A percentile compares a stretch with the other conserved stretches of the same genome.
Conservation (phyloP, 2,797 vertebrate genomes). For the Poecilia gillii region DNA sequence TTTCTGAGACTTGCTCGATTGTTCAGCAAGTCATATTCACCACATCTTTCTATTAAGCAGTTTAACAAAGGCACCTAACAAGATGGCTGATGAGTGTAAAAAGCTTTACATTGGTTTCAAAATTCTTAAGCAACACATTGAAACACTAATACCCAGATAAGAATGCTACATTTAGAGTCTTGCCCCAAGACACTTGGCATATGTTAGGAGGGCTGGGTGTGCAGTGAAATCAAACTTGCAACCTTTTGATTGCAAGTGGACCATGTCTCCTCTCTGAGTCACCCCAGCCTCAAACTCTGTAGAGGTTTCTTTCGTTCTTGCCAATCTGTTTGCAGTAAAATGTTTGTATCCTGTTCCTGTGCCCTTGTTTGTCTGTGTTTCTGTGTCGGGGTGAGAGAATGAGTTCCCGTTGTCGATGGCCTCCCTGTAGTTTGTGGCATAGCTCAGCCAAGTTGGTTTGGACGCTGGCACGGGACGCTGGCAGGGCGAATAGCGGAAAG, state of each 20-base stretch:
- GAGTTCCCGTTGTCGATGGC: slow-evolving; percentile 39
- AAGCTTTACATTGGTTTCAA: background rate
- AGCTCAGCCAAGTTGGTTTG: slow-evolving; percentile 54
- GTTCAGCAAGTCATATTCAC: background rate
- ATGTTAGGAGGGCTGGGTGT: background rate
- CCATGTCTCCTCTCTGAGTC: background rate
- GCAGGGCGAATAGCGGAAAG: slow-evolving; percentile 58
- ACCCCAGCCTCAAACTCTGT: background rate
- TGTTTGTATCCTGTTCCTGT: slow-evolving; percentile 27
- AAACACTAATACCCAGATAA: background rate
- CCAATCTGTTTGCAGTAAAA: background rate
- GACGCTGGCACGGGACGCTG: slow-evolving; percentile 59
- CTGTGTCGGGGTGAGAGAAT: slow-evolving; percentile 37
- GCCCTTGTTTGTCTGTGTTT: slow-evolving; percentile 51
- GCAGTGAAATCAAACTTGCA: background rate
- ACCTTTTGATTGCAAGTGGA: background rate
- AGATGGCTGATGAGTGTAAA: background rate
- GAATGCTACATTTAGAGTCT: background rate
- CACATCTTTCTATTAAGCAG: background rate
- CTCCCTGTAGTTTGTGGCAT: slow-evolving; percentile 62
- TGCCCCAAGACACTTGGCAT: background rate
- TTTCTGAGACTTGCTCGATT: background rate
- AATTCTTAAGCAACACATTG: background rate
- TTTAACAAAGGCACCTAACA: background rate
- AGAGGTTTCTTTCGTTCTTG: background rate